Evolutionary conservation across 2,888 invertebrate species (phyloP), one percentile per base, ranked within the genome.

Genomic region (Microctonus aethiopoides): DNA sequence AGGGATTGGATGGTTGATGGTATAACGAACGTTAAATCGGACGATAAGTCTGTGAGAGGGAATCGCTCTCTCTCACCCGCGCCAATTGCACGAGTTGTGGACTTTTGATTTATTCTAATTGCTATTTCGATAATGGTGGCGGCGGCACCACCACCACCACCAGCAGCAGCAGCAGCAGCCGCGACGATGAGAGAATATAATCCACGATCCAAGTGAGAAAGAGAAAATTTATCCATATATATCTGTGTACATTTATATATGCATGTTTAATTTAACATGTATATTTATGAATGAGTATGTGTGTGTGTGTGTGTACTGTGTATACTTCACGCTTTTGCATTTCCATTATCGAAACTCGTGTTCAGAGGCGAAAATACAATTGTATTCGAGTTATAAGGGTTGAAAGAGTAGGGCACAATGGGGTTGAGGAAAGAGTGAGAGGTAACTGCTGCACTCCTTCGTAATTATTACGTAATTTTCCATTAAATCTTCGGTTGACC

Each of bases 31-130:
- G 73, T 32, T 74, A 73, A 76, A 74, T 74, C 73, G 72, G 73
- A 74, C 65, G 73, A 76, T 76, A 73, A 74, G 74, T 75, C 72
- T 74, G 68, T 72, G 73, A 70, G 54, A 36, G 72, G 73, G 75
- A 80, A 81, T 80, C 78, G 78, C 46, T n/a, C n/a, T n/a, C n/a
- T n/a, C n/a, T n/a, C n/a, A n/a, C 20, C 77, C 74, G 76, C 74
- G 75, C 75, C 78, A 78, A 81, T 81, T 80, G 79, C 75, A 78
- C 74, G 74, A 81, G 79, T 74, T 76, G 76, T 72, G 78, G 71
- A 79, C 81, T 83, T 83, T 81, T 85, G 84, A 86, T 85, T 86
- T 85, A 85, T 83, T 82, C 84, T 85, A 85, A 86, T 85, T 84
- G 81, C 85, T 83, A 84, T 85, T 84, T 85, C 85, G 85, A 86